A percentile compares a stretch with the other conserved stretches of the same genome.
phyloP scores from a whole-genome alignment of 2,888 invertebrate species.

The Lochmaea crataegi region DNA sequence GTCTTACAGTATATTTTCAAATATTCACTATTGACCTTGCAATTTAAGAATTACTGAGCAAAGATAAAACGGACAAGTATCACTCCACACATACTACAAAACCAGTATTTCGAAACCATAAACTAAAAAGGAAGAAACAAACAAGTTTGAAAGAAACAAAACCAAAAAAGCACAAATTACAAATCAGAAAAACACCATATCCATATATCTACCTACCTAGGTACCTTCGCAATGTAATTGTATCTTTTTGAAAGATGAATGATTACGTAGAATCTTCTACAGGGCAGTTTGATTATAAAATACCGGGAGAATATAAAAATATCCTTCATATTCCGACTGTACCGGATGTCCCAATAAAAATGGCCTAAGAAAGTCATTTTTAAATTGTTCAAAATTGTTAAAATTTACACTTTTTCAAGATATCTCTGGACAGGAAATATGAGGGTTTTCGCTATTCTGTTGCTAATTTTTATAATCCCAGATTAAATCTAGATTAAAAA shows the following conservation, averaged over 20 bases:
- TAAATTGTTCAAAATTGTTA: too few species aligned
- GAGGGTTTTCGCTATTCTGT: too few species aligned
- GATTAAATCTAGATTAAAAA: too few species aligned
- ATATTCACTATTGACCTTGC: slow-evolving; percentile 1
- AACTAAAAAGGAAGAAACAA: slow-evolving; percentile 19
- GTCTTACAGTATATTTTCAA: too few species aligned
- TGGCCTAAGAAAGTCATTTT: too few species aligned
- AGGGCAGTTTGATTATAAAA: neutral
- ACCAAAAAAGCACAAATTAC: slow-evolving; percentile 20
- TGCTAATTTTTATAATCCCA: too few species aligned
- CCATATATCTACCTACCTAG: slow-evolving; percentile 5
- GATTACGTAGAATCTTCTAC: neutral
- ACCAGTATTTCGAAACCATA: slow-evolving; percentile 21
- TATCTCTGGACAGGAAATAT: too few species aligned
- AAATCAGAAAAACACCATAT: slow-evolving; percentile 16
- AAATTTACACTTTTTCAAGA: too few species aligned
- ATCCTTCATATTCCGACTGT: too few species aligned
- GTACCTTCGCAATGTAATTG: slow-evolving; percentile 12
- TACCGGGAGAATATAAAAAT: neutral
- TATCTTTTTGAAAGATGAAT: slow-evolving; percentile 6
- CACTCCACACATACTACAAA: slow-evolving; percentile 3
- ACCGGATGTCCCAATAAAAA: too few species aligned
- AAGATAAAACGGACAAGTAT: neutral
- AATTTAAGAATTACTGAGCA: neutral
- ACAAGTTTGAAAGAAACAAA: slow-evolving; percentile 19